Evolutionary conservation across 2,113 vertebrate species (phyloP).

Genomic region (Podarcis raffonei): DNA sequence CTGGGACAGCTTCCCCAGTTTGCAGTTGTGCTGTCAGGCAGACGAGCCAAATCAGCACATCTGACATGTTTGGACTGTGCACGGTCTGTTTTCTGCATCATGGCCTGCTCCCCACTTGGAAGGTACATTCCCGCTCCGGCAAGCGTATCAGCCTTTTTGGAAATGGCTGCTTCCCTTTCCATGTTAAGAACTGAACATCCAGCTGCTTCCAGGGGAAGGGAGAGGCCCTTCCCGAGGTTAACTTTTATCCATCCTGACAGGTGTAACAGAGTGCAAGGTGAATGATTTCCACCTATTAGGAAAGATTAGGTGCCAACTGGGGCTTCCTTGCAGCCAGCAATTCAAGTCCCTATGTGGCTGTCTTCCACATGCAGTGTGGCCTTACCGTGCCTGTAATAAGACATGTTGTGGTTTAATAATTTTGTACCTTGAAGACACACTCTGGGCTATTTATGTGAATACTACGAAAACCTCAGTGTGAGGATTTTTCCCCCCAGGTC

Average conservation of each 20-base stretch:
- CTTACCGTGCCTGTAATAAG: not conserved
- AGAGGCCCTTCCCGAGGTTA: constrained; percentile 18
- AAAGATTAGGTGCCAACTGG: not conserved
- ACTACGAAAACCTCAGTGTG: not conserved
- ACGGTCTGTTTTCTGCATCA: not conserved
- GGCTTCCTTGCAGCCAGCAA: not conserved
- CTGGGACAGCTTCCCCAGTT: not conserved
- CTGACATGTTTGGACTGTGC: not conserved
- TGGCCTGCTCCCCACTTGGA: no score
- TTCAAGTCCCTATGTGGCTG: not conserved
- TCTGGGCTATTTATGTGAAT: not conserved
- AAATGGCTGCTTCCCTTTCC: not conserved
- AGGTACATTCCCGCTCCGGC: not conserved
- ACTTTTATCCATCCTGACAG: constrained; percentile 40
- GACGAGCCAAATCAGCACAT: accelerated
- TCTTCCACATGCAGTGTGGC: not conserved
- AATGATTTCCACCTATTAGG: constrained; percentile 26
- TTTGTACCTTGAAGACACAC: not conserved
- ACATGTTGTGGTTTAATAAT: not conserved
- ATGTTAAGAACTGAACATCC: not conserved
- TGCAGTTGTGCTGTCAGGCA: not conserved
- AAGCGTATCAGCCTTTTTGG: not conserved
- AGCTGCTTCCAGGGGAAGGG: not conserved
- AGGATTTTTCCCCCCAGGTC: not conserved
- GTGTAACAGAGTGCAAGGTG: not conserved